Evolutionary conservation across 2,113 vertebrate genomes (phyloP).

Genomic region (Apteryx mantelli): DNA sequence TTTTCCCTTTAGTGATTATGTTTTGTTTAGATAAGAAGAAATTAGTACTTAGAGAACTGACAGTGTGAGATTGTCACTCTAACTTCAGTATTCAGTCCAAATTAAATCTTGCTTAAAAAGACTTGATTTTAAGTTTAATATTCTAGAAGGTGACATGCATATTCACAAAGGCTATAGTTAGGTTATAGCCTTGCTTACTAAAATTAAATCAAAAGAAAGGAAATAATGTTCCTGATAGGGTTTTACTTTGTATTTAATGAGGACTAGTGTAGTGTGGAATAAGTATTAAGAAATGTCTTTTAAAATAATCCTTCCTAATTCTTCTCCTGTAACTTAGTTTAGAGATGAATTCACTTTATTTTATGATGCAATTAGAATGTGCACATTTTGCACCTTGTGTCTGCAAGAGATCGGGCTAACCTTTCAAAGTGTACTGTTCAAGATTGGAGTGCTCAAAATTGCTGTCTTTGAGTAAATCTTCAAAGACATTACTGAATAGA

Average conservation of each 20-base stretch:
- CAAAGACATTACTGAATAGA: not conserved
- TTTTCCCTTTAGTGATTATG: not conserved
- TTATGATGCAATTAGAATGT: conserved; percentile 25
- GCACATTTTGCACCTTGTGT: not conserved
- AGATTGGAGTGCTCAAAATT: not conserved
- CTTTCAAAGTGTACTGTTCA: not conserved
- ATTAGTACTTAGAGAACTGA: not conserved
- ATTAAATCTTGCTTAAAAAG: not conserved
- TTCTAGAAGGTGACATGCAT: not conserved
- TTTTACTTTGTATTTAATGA: not conserved
- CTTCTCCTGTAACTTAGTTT: not conserved
- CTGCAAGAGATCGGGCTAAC: conserved; percentile 53
- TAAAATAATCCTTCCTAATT: not conserved
- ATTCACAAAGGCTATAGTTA: not conserved
- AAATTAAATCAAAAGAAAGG: not conserved
- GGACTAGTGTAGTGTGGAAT: not conserved
- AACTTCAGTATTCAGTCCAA: not conserved
- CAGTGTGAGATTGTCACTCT: not conserved
- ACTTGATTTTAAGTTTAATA: not conserved
- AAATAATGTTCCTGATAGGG: not conserved
- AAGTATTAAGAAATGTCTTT: not conserved
- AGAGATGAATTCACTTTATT: not conserved
- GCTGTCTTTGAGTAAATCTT: not conserved
- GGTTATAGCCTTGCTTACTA: not conserved
- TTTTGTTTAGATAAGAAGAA: not conserved